Evolutionary conservation across 2,113 vertebrate genomes (phyloP).

Genomic region (Triplophysa siluroides): DNA sequence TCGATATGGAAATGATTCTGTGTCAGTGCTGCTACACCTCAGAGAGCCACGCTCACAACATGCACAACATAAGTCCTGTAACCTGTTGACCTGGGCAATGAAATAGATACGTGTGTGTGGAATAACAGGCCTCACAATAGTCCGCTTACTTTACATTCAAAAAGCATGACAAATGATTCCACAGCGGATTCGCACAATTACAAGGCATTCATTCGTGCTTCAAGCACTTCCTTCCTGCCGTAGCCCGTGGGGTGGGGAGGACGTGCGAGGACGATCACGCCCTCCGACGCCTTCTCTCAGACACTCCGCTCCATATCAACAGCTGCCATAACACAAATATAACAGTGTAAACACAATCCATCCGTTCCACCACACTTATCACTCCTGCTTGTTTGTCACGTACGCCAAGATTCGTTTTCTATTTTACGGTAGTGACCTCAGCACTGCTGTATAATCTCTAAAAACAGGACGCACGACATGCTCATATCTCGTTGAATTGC

Average conservation of each 20-base stretch:
- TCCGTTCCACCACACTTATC: slow-evolving; percentile 20
- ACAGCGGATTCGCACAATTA: neutral
- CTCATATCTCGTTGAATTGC: neutral
- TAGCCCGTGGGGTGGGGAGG: neutral
- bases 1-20: too few relatives aligned
- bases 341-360: slow-evolving; percentile 15
- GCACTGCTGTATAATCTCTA: slow-evolving; percentile 2
- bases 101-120: too few relatives aligned
- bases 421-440: slow-evolving; percentile 8
- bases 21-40: too few relatives aligned
- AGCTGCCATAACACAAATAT: slow-evolving; percentile 25
- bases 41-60: neutral
- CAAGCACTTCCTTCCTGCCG: slow-evolving; percentile 23
- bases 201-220: slow-evolving; percentile 11
- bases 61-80: neutral
- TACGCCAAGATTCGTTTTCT: neutral
- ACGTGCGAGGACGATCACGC: neutral
- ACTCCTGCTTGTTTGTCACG: neutral
- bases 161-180: slow-evolving; percentile 17
- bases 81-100: too few relatives aligned
- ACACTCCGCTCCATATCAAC: slow-evolving; percentile 6
- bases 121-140: neutral
- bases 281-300: slow-evolving; percentile 14
- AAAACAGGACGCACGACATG: neutral
- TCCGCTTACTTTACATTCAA: neutral